Evolutionary conservation across 2,888 invertebrate genomes (phyloP).

Genomic region (Netelia melanura): DNA sequence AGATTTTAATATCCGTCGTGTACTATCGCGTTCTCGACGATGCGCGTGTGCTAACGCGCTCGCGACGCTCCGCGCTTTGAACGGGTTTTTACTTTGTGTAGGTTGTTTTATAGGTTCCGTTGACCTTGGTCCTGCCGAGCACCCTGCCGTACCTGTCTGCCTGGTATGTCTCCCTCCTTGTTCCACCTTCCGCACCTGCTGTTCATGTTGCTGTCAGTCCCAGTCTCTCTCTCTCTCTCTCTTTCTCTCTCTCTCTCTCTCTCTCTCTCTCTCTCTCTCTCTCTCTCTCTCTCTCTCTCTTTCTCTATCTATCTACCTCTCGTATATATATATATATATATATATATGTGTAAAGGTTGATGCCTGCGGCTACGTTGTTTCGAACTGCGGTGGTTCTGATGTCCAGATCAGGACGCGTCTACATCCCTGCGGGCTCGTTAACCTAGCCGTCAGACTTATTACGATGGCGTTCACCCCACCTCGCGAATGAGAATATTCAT

Average conservation of each 20-base stretch:
- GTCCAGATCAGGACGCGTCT: constrained; percentile 42
- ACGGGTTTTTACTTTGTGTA: constrained; percentile 75
- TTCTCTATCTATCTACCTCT: too few species aligned
- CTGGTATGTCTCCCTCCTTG: constrained; percentile 65
- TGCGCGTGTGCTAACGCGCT: constrained; percentile 70
- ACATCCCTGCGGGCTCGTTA: constrained; percentile 70
- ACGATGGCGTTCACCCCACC: constrained; percentile 70
- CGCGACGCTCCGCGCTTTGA: constrained; percentile 75
- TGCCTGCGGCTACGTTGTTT: constrained; percentile 3
- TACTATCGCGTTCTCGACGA: constrained; percentile 27
- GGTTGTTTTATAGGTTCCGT: constrained; percentile 80
- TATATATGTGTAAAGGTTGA: neutral
- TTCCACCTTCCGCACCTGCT: constrained; percentile 68
- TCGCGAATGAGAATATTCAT: constrained; percentile 2
- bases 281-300: too few species aligned
- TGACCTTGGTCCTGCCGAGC: constrained; percentile 78
- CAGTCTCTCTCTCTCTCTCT: neutral
- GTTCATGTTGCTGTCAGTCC: constrained; percentile 12
- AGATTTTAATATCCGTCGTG: neutral
- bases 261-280: too few species aligned
- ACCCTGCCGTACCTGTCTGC: constrained; percentile 66
- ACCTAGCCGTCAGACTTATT: constrained; percentile 77
- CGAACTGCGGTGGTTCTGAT: constrained; percentile 20
- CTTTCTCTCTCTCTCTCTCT: too few species aligned
- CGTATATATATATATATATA: too few species aligned